Conservation (phyloP, 2,113 vertebrate genomes). For the Megaceryle maxima region DNA sequence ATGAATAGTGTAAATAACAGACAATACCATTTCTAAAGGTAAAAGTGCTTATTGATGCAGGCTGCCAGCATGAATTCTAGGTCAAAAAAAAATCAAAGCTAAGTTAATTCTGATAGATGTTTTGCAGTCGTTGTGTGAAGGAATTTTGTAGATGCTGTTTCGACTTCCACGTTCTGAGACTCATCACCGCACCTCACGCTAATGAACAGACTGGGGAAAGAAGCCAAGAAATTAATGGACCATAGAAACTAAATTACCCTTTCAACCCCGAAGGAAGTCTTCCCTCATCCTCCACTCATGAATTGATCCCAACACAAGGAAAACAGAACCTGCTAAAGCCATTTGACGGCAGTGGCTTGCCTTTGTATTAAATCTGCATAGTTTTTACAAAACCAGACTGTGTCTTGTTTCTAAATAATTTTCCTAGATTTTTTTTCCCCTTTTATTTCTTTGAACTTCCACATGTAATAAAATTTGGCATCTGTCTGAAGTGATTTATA, state of each 20-base stretch:
- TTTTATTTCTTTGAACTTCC: background rate
- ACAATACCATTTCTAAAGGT: background rate
- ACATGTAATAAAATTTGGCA: background rate
- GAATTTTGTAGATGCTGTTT: slow-evolving; percentile 44
- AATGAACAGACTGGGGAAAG: slow-evolving; percentile 45
- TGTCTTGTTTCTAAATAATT: background rate
- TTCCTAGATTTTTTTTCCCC: background rate
- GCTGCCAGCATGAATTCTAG: background rate
- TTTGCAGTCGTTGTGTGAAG: background rate
- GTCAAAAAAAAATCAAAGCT: background rate
- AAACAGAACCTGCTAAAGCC: slow-evolving; percentile 33
- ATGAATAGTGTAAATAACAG: background rate
- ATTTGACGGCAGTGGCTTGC: background rate
- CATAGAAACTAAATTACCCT: slow-evolving; percentile 61
- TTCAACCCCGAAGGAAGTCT: slow-evolving; percentile 56
- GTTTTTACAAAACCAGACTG: background rate
- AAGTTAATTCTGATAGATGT: background rate
- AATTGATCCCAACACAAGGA: slow-evolving; percentile 8
- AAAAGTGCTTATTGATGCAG: background rate
- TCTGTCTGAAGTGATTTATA: background rate
- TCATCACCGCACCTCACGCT: slow-evolving; percentile 1
- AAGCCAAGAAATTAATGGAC: slow-evolving; percentile 64
- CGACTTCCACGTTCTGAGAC: slow-evolving; percentile 41
- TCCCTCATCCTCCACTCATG: background rate
- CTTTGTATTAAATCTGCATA: background rate